A percentile compares a stretch with the other conserved stretches of the same genome.
Evolutionary conservation across 2,888 invertebrate genomes (phyloP).

Genomic region (Agrochola lychnidis): DNA sequence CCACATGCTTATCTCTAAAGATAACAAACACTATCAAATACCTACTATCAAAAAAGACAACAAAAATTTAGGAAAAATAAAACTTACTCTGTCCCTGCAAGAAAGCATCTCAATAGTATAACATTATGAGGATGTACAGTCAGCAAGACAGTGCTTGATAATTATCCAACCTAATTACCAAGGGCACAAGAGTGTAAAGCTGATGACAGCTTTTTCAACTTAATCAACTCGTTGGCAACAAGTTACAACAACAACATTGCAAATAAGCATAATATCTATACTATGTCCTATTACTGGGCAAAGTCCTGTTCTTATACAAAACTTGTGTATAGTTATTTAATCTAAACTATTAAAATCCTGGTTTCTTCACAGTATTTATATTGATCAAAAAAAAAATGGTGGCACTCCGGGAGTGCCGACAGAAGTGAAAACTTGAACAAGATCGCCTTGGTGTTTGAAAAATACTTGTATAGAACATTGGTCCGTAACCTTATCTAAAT

Average conservation of each 20-base stretch:
- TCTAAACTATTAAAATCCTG: neutral
- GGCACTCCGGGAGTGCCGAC: too few species aligned
- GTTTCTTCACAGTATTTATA: neutral
- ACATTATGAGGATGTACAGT: neutral
- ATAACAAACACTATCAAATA: constrained; percentile 28
- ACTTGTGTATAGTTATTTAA: neutral
- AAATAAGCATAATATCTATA: neutral
- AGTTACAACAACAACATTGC: neutral
- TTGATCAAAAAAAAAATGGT: too few species aligned
- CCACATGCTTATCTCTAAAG: constrained; percentile 36
- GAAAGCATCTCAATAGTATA: neutral
- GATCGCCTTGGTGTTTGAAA: too few species aligned
- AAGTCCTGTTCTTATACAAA: neutral
- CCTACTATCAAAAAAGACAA: neutral
- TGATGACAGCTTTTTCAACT: neutral
- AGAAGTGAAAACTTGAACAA: too few species aligned
- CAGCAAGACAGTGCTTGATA: neutral
- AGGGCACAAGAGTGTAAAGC: neutral
- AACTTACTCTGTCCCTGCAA: neutral
- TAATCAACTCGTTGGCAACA: neutral
- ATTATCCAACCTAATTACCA: neutral
- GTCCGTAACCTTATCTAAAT: too few species aligned
- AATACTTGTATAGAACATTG: too few species aligned
- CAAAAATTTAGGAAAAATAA: neutral
- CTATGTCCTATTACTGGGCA: neutral